Evolutionary conservation across 2,888 invertebrate species (phyloP).

Genomic region (Watsonalla binaria): DNA sequence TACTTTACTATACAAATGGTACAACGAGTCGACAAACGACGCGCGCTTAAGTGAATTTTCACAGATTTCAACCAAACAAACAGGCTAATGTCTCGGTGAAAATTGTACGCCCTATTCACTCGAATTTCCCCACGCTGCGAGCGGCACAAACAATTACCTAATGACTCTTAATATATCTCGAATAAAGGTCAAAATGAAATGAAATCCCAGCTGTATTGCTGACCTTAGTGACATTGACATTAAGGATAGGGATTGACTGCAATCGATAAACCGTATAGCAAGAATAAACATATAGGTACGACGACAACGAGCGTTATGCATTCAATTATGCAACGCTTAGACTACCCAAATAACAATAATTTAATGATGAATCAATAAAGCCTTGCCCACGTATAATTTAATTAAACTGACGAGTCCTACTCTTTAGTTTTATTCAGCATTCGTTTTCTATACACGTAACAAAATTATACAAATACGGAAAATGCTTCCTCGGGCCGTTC

Average conservation of each 20-base stretch:
- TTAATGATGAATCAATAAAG: too few relatives aligned
- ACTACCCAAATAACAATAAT: too few relatives aligned
- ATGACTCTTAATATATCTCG: neutral
- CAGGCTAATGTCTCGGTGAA: slow-evolving; percentile 19
- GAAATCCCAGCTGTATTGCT: neutral
- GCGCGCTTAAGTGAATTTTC: slow-evolving; percentile 14
- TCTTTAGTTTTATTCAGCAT: too few relatives aligned
- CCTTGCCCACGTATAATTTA: too few relatives aligned
- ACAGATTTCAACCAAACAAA: slow-evolving; percentile 19
- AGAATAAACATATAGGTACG: too few relatives aligned
- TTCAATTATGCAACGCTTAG: too few relatives aligned
- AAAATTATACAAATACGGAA: too few relatives aligned
- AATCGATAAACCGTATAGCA: neutral
- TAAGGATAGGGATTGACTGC: neutral
- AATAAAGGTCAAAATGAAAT: neutral
- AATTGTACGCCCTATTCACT: slow-evolving; percentile 18
- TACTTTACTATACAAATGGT: neutral
- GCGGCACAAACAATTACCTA: neutral
- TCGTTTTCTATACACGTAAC: too few relatives aligned
- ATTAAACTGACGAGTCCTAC: too few relatives aligned
- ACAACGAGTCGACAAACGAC: slow-evolving; percentile 6
- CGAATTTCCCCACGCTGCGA: slow-evolving; percentile 16
- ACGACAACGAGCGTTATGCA: too few relatives aligned
- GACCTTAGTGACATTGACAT: neutral
- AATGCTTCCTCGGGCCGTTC: too few relatives aligned